Percentiles rank a stretch among this genome's conserved stretches.
These are phyloP conservation scores for Typhlichthys subterraneus DNA, from an alignment of 2,797 vertebrate genomes.

Conservation along the genomic window DNA sequence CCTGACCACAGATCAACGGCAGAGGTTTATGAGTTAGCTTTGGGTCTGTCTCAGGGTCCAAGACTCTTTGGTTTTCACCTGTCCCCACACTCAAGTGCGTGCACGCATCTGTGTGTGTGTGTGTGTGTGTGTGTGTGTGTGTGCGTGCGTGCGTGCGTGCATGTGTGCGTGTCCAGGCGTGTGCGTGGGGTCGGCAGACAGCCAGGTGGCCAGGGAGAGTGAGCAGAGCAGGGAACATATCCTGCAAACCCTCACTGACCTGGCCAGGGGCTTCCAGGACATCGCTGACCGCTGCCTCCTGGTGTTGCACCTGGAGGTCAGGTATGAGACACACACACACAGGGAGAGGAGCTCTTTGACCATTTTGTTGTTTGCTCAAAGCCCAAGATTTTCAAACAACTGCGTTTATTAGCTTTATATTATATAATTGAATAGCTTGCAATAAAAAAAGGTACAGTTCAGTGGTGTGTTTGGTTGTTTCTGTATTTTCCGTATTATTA, in stretches of 20 bases:
- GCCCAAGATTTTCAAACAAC: too few species aligned
- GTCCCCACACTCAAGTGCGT: background rate
- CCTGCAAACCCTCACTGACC: slow-evolving; percentile 88
- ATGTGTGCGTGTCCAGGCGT: slow-evolving; percentile 40
- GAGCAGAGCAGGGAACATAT: slow-evolving; percentile 90
- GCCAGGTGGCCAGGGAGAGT: slow-evolving; percentile 79
- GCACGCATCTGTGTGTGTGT: background rate
- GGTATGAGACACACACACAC: slow-evolving; percentile 71
- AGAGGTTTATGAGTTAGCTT: background rate
- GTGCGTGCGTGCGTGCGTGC: slow-evolving; percentile 46
- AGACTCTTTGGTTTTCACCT: background rate
- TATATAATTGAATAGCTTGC: too few species aligned
- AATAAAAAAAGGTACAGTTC: too few species aligned
- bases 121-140: slow-evolving; percentile 2
- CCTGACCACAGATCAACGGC: too few species aligned
- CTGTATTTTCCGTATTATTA: too few species aligned
- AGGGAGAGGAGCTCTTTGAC: too few species aligned
- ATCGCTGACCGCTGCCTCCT: slow-evolving; percentile 95
- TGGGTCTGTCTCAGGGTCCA: too few species aligned
- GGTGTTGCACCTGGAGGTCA: slow-evolving; percentile 94
- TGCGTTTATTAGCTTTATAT: too few species aligned
- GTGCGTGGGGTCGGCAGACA: slow-evolving; percentile 82
- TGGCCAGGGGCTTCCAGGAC: slow-evolving; percentile 91
- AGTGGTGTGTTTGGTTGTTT: too few species aligned
- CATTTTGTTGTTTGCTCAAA: too few species aligned